Conservation (phyloP, 2,888 invertebrate species). For the Phlogophora meticulosa region DNA sequence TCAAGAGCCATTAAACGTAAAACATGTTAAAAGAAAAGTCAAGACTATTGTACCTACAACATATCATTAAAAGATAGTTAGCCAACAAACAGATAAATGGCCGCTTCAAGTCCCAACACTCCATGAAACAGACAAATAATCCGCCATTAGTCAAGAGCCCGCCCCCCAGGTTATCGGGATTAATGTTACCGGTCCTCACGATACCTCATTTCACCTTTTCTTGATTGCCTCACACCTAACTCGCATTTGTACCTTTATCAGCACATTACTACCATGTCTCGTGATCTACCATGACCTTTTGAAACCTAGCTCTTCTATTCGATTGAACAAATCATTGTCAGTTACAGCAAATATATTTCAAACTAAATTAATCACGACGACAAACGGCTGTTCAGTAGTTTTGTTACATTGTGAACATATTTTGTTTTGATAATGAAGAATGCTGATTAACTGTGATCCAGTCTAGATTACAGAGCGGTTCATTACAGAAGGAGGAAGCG, state of each 20-base stretch:
- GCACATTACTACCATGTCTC: constrained; percentile 44
- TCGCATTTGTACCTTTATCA: constrained; percentile 54
- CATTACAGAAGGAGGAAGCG: constrained; percentile 61
- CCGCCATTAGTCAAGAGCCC: constrained; percentile 76
- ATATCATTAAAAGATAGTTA: constrained; percentile 64
- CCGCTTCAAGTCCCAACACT: constrained; percentile 63
- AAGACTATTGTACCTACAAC: constrained; percentile 22
- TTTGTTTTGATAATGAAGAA: constrained; percentile 54
- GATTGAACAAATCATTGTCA: constrained; percentile 48
- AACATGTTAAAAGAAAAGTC: constrained; percentile 8
- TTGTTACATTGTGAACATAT: constrained; percentile 43
- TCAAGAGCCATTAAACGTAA: not conserved
- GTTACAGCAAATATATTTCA: constrained; percentile 48
- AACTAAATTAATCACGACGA: constrained; percentile 47
- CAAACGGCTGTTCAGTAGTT: constrained; percentile 43
- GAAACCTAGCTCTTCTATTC: constrained; percentile 22
- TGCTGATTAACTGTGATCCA: constrained; percentile 55
- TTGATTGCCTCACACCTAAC: constrained; percentile 71
- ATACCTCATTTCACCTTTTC: constrained; percentile 74
- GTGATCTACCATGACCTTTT: constrained; percentile 36
- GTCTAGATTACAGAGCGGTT: constrained; percentile 54
- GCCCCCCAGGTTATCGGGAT: constrained; percentile 78
- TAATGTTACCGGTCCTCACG: constrained; percentile 71
- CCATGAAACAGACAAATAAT: constrained; percentile 79
- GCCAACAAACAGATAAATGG: constrained; percentile 65